Percentiles rank a stretch among this genome's conserved stretches.
These are phyloP conservation scores for Lacanobia oleracea DNA, from an alignment of 2,888 invertebrate genomes.

Conservation along the genomic window DNA sequence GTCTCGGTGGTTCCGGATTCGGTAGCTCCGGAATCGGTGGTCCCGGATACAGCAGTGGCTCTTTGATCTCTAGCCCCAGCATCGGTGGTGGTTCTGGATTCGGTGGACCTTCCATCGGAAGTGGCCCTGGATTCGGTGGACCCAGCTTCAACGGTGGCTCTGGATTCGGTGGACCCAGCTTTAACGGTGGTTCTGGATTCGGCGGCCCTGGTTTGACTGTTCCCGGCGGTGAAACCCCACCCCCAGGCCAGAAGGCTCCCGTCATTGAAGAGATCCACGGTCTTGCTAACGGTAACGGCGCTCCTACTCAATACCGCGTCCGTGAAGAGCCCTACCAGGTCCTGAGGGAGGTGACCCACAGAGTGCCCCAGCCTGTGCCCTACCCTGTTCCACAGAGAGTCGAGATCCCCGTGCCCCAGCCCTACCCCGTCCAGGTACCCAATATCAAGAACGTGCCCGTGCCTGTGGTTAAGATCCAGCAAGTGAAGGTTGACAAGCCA, in stretches of 20 bases:
- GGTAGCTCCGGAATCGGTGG: slow-evolving; percentile 34
- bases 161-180: slow-evolving; percentile 43
- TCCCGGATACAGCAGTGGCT: slow-evolving; percentile 14
- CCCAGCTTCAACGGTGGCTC: slow-evolving; percentile 29
- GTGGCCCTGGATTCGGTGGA: slow-evolving; percentile 35
- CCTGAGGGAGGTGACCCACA: slow-evolving; percentile 86
- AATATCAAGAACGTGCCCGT: slow-evolving; percentile 89
- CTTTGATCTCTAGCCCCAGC: slow-evolving; percentile 31
- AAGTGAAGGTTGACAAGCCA: slow-evolving; percentile 90
- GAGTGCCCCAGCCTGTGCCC: slow-evolving; percentile 90
- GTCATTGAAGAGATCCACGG: slow-evolving; percentile 85
- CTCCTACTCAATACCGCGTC: slow-evolving; percentile 83
- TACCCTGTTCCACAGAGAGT: slow-evolving; percentile 89
- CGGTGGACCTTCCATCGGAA: slow-evolving; percentile 4
- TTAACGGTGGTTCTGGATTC: slow-evolving; percentile 38
- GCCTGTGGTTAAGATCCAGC: slow-evolving; percentile 90
- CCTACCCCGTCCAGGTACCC: slow-evolving; percentile 90
- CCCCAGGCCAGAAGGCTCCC: slow-evolving; percentile 80
- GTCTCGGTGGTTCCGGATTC: slow-evolving; percentile 27
- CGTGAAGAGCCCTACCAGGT: slow-evolving; percentile 86
- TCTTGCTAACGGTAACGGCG: slow-evolving; percentile 84
- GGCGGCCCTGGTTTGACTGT: slow-evolving; percentile 48
- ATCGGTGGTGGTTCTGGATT: slow-evolving; percentile 30
- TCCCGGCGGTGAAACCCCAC: slow-evolving; percentile 74
- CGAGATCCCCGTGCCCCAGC: slow-evolving; percentile 90